phyloP scores from a whole-genome alignment of 1,140 invertebrate genomes.

The Hycleus phaleratus region DNA sequence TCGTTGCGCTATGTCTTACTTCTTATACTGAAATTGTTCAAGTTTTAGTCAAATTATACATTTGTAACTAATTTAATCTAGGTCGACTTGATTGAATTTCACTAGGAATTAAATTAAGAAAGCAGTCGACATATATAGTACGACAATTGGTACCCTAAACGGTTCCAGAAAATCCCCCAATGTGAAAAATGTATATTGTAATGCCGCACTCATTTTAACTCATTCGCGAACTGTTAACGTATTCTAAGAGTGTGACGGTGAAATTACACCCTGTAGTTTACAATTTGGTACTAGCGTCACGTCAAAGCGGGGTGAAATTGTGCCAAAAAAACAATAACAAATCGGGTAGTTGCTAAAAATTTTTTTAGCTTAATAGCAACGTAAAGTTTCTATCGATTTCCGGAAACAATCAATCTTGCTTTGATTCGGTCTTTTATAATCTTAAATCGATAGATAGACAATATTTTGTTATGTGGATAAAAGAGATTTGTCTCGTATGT shows the following conservation, averaged over 20 bases:
- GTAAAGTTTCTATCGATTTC: no score
- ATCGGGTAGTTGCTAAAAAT: no score
- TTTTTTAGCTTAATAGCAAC: no score
- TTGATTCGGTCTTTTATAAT: no score
- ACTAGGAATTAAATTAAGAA: conserved; percentile 12
- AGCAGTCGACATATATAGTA: no score
- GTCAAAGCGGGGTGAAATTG: not conserved
- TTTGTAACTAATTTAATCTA: conserved; percentile 11
- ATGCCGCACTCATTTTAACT: not conserved
- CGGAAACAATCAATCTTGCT: no score
- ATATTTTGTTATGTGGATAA: no score
- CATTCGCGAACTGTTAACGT: not conserved
- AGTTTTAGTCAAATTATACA: conserved; percentile 14
- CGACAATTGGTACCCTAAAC: no score
- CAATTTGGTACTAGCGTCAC: conserved; percentile 7
- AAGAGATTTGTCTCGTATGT: no score
- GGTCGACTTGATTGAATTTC: conserved; percentile 9
- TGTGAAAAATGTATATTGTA: not conserved
- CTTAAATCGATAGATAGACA: no score
- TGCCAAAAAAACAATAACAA: no score
- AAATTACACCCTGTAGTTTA: conserved; percentile 11
- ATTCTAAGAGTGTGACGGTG: conserved; percentile 3
- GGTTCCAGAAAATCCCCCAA: no score
- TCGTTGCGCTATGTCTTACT: conserved; percentile 3
- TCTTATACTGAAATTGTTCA: conserved; percentile 5